Conservation (phyloP, 1,140 invertebrate genomes). For the Eufriesea mexicana region DNA sequence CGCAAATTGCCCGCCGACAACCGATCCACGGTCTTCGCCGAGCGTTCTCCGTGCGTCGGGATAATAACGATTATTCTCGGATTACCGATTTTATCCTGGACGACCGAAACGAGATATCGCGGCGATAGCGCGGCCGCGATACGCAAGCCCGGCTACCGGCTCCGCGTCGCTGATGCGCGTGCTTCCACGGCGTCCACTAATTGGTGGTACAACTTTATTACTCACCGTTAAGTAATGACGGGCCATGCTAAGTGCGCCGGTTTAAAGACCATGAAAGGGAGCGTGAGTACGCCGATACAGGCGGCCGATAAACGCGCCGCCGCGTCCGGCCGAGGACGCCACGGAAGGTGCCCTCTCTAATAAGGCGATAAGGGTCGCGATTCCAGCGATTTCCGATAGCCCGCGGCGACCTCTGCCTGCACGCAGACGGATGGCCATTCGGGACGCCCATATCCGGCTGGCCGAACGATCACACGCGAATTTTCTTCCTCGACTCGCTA, state of each 20-base stretch:
- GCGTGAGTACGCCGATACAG: slow-evolving; percentile 71
- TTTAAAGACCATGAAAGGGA: slow-evolving; percentile 74
- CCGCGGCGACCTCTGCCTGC: slow-evolving; percentile 28
- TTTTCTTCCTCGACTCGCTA: not conserved
- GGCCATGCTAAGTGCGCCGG: slow-evolving; percentile 67
- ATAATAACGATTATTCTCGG: slow-evolving; percentile 64
- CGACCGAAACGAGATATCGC: slow-evolving; percentile 69
- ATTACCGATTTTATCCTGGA: slow-evolving; percentile 63
- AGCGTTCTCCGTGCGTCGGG: not conserved
- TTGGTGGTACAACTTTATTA: slow-evolving; percentile 81
- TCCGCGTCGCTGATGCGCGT: slow-evolving; percentile 67
- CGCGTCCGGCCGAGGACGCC: slow-evolving; percentile 57
- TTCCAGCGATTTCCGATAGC: slow-evolving; percentile 63
- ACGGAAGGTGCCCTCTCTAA: slow-evolving; percentile 71
- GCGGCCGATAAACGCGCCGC: slow-evolving; percentile 68
- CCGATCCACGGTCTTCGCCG: not conserved
- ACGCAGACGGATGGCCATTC: not conserved
- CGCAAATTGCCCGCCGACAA: not conserved
- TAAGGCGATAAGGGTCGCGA: slow-evolving; percentile 78
- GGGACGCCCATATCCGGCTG: slow-evolving; percentile 49
- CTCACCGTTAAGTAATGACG: slow-evolving; percentile 78
- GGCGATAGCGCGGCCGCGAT: slow-evolving; percentile 64
- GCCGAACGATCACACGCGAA: not conserved
- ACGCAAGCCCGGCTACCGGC: slow-evolving; percentile 71
- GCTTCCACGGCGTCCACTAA: slow-evolving; percentile 70